These are phyloP conservation scores for Xiphophorus birchmanni DNA, from an alignment of 2,797 vertebrate species.

Conservation along the genomic window DNA sequence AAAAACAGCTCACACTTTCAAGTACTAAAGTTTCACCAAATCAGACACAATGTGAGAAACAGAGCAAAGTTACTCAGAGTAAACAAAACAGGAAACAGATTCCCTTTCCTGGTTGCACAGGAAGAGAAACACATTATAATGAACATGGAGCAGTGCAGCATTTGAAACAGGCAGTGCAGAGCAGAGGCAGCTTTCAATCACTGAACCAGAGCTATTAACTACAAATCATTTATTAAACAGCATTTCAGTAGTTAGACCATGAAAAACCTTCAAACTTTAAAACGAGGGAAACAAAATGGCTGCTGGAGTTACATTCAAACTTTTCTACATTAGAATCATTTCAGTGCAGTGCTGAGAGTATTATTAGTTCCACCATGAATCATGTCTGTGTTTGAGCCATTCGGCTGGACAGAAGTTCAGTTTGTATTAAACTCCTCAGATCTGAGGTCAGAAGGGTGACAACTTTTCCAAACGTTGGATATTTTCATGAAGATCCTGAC, in stretches of 20 bases:
- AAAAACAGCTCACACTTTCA: conserved; percentile 80
- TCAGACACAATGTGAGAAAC: conserved; percentile 46
- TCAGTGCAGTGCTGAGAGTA: conserved; percentile 2
- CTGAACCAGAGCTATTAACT: conserved; percentile 32
- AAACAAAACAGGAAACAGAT: conserved; percentile 42
- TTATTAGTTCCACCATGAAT: neutral
- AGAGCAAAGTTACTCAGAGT: conserved; percentile 40
- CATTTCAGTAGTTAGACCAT: conserved; percentile 17
- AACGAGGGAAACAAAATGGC: neutral
- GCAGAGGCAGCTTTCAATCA: conserved; percentile 15
- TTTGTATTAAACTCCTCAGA: neutral
- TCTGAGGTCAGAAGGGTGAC: too few relatives aligned
- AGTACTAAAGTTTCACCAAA: conserved; percentile 78
- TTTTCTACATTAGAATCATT: neutral
- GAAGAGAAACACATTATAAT: conserved; percentile 20
- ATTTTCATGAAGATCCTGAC: neutral
- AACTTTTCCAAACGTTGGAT: neutral
- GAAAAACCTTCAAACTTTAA: conserved; percentile 13
- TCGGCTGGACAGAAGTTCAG: neutral
- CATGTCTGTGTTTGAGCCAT: neutral
- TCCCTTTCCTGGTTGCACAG: conserved; percentile 23
- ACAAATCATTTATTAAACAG: conserved; percentile 29
- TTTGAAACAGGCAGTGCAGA: conserved; percentile 14
- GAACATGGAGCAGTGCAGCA: conserved; percentile 34
- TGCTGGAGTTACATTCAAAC: conserved; percentile 25